These are phyloP conservation scores for Pyrrhia umbra DNA, from an alignment of 2,888 invertebrate species.

Conservation along the genomic window DNA sequence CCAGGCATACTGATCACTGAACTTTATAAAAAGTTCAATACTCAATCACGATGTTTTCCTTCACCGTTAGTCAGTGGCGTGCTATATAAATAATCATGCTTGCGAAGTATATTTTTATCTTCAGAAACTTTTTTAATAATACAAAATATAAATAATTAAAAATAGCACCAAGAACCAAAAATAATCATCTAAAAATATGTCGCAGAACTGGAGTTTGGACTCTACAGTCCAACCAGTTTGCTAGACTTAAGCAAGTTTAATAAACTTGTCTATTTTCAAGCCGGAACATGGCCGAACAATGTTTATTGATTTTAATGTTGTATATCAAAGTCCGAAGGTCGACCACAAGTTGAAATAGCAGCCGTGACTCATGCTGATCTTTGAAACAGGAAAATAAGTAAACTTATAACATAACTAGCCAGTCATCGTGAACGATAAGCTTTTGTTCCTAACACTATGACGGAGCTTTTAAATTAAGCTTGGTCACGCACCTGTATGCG, in stretches of 20 bases:
- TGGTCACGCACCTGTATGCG: too few relatives aligned
- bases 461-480: too few relatives aligned
- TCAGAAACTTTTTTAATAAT: too few relatives aligned
- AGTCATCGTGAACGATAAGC: not conserved
- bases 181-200: not conserved
- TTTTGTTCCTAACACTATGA: too few relatives aligned
- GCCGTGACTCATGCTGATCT: not conserved
- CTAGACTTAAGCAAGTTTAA: not conserved
- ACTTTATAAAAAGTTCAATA: too few relatives aligned
- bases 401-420: not conserved
- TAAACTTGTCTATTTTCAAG: not conserved
- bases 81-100: too few relatives aligned
- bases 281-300: not conserved
- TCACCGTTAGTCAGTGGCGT: too few relatives aligned
- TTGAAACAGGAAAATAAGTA: not conserved
- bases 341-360: not conserved
- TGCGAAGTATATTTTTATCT: too few relatives aligned
- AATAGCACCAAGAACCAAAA: too few relatives aligned
- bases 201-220: not conserved
- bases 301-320: not conserved
- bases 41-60: too few relatives aligned
- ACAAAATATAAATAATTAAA: too few relatives aligned
- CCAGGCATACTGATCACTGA: too few relatives aligned
- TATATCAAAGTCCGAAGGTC: not conserved
- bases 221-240: not conserved